A percentile compares a stretch with the other conserved stretches of the same genome.
Evolutionary conservation across 2,113 vertebrate species (phyloP).

Genomic region (Lycaon pictus): DNA sequence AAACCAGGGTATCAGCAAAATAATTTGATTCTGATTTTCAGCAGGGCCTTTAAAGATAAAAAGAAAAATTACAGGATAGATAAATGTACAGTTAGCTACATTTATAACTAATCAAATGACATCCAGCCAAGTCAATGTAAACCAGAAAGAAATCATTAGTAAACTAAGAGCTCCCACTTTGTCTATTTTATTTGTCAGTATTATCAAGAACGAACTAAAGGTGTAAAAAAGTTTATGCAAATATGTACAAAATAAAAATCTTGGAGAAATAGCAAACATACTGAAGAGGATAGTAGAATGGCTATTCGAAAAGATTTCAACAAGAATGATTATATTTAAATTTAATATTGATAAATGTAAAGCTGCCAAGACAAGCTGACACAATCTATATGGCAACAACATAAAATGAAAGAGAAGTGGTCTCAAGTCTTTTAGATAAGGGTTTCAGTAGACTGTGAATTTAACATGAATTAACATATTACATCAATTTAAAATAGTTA

Average conservation of each 20-base stretch:
- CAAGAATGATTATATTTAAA: constrained; percentile 2
- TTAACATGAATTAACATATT: neutral
- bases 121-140: neutral
- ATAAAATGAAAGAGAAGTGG: neutral
- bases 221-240: neutral
- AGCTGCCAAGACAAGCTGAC: neutral
- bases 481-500: neutral
- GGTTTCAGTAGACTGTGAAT: neutral
- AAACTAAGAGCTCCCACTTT: neutral
- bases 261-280: neutral
- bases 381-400: neutral
- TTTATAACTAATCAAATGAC: neutral
- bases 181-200: neutral
- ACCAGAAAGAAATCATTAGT: neutral
- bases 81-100: neutral
- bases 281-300: neutral
- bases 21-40: constrained; percentile 17
- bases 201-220: neutral
- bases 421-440: neutral
- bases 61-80: neutral
- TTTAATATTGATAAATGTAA: constrained; percentile 3
- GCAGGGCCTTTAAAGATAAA: neutral
- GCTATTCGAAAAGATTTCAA: neutral
- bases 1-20: neutral
- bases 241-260: neutral